Evolutionary conservation across 2,797 vertebrate species (phyloP).

Genomic region (Gymnodraco acuticeps): DNA sequence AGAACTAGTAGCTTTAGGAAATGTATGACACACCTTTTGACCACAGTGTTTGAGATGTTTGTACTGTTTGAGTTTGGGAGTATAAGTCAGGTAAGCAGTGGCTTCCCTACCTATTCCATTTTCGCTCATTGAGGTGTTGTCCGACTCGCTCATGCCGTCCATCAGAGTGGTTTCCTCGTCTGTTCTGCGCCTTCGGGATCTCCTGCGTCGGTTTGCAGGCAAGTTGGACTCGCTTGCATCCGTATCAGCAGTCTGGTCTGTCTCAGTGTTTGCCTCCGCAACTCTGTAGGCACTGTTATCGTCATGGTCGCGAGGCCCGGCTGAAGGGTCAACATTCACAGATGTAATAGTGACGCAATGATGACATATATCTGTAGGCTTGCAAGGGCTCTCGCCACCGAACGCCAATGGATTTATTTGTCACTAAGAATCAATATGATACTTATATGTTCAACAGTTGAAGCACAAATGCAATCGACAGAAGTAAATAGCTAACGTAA

Average conservation of each 20-base stretch:
- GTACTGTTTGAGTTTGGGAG: neutral
- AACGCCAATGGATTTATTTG: too few species aligned
- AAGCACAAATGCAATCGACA: too few species aligned
- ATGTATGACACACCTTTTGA: neutral
- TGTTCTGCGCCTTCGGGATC: constrained; percentile 94
- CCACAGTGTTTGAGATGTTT: neutral
- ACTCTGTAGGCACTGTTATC: constrained; percentile 90
- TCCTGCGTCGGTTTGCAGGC: constrained; percentile 91
- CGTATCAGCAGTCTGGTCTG: constrained; percentile 97
- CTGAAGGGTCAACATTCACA: constrained; percentile 58
- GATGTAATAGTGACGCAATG: neutral
- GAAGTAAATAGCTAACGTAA: too few species aligned
- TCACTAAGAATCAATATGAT: too few species aligned
- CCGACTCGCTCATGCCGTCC: constrained; percentile 97
- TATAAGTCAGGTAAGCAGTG: neutral
- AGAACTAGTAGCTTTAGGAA: neutral
- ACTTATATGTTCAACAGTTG: too few species aligned
- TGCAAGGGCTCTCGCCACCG: too few species aligned
- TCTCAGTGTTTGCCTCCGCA: constrained; percentile 93
- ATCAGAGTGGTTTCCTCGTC: constrained; percentile 97
- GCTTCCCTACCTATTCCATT: constrained; percentile 91
- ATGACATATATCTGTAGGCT: too few species aligned
- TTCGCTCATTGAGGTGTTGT: constrained; percentile 96
- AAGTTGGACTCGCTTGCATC: constrained; percentile 96
- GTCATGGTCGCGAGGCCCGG: constrained; percentile 90